Evolutionary conservation across 92 coral and sea anemone species (phyloP), one percentile per base, ranked within the genome.

Genomic region (Epizoanthus illoricatus): DNA sequence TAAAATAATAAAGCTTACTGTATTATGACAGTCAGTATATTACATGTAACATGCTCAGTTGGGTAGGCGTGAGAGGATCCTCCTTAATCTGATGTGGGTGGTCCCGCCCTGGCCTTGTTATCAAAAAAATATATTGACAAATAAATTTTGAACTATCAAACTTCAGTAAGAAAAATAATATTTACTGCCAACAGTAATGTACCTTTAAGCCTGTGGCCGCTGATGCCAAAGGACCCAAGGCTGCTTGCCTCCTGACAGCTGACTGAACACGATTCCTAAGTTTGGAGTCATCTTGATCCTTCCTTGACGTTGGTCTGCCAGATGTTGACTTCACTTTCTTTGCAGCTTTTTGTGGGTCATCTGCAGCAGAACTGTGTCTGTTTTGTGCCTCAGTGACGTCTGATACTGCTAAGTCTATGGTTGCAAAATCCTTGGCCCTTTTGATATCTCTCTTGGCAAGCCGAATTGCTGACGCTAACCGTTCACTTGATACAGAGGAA

Each of bases 371-470:
- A 15, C 59, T 47, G 61, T 83, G 84, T 43, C 76, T 74, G n/a
- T 23, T 65, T 47, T 83, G 80, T 4, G 78, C 58, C 72, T 80
- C 78, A 73, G 36, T 75, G 21, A 18, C 63, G 5, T 82, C 86
- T 75, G 68, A 80, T 62, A 88, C 80, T 40, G 54, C 73, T 12
- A 83, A 86, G 36, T 81, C 89, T 24, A 65, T 54, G 52, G 72
- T n/a, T 41, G 90, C 85, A 43, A 79, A 62, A 52, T 93, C 80
- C 71, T 84, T 94, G 17, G 92, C 87, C 73, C 88, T 93, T 65
- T 81, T 93, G 13, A 94, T 86, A 65, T 97, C 99, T 75, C 91
- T 91, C 75, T 86, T 97, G 10, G 99, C 99, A 63, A 97, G 89
- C 60, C 89, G 94, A 58, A 97, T 89, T 36, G 99, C 99, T 72